Evolutionary conservation across 2,113 vertebrate genomes (phyloP), one percentile per base, ranked within the genome.

Genomic region (Hepsetus odoe): DNA sequence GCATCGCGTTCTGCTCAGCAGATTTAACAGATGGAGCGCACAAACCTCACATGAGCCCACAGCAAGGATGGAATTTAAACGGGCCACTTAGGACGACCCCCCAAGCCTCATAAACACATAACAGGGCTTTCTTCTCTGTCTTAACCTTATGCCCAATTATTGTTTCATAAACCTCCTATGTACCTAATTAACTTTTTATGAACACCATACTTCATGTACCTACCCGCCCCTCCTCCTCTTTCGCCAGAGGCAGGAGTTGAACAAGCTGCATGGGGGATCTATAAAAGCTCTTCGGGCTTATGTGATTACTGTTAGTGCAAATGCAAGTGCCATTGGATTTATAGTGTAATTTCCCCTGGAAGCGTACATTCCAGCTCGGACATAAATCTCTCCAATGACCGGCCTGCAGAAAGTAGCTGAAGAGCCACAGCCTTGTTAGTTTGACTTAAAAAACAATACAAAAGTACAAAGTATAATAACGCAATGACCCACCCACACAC

Each of bases 151-250:
- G 59, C 71, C 78, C 73, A 81, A 81, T 80, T 83, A 83, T 79
- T 76, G 61, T 72, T 80, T 80, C 69, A 82, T 80, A 65, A 82
- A 74, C 49, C 80, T 77, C 69, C 72, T 79, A 71, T 77, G 79
- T 64, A 69, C 38, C 64, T 78, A 83, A 79, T 78, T 77, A 83
- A 32, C 74, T 35, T 77, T 83, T 85, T 80, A 85, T 85, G 76
- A 80, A 66, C 66, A 58, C 76, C 73, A 74, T 82, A 77, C 68
- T 58, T 85, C 76, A 71, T 42, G 72, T 61, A 69, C 64, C 67
- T 44, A 81, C 79, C 78, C 71, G 49, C 6, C 16, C 3, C 40
- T 20, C 51, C 18, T 51, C 1, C 49, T 24, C 51, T 30, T 14
- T 40, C 22, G 81, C 78, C 75, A 64, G 59, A 24, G 81, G 81